Evolutionary conservation across 2,888 invertebrate genomes (phyloP).

Genomic region (Amiota minor): DNA sequence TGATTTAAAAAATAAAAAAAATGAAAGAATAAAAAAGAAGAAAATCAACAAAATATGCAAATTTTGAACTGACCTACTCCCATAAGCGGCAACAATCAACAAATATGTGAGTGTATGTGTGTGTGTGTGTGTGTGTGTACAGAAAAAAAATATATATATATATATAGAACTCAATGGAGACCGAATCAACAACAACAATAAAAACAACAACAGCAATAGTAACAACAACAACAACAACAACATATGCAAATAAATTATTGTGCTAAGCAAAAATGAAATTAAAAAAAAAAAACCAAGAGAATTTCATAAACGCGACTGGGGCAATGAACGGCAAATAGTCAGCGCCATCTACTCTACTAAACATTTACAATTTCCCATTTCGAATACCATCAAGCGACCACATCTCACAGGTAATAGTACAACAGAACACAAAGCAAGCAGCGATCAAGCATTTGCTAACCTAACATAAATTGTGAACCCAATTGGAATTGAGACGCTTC

Average conservation of each 20-base stretch:
- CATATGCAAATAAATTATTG: constrained; percentile 27
- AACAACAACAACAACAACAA: constrained; percentile 16
- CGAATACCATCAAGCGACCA: no score
- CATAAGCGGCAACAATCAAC: constrained; percentile 53
- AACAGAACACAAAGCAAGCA: no score
- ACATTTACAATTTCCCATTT: no score
- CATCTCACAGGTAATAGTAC: no score
- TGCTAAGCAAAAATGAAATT: background rate
- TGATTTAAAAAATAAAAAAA: constrained; percentile 55
- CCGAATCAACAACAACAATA: no score
- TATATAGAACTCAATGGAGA: no score
- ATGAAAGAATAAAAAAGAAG: constrained; percentile 7
- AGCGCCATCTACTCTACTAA: no score
- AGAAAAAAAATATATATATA: no score
- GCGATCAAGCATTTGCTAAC: no score
- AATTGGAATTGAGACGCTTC: no score
- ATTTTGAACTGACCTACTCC: constrained; percentile 69
- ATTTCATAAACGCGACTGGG: constrained; percentile 7
- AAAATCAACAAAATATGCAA: constrained; percentile 57
- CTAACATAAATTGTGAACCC: no score
- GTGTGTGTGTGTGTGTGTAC: background rate
- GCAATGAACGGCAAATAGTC: no score
- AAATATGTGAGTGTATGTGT: background rate
- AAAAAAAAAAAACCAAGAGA: constrained; percentile 51
- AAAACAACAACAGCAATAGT: background rate